These are phyloP conservation scores for Galeopterus variegatus DNA, from an alignment of 2,113 vertebrate species.

Conservation along the genomic window DNA sequence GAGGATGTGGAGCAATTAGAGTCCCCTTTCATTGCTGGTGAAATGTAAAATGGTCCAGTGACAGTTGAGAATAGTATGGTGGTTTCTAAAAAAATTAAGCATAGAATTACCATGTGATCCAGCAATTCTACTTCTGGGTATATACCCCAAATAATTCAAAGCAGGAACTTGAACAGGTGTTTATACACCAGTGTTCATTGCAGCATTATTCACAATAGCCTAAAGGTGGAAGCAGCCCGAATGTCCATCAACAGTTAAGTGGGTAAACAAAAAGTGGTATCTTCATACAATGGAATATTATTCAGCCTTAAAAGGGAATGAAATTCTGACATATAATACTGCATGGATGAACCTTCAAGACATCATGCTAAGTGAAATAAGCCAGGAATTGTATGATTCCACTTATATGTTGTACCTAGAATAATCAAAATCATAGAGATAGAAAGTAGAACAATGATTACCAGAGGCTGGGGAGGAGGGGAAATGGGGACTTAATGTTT, in stretches of 20 bases:
- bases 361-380: not conserved
- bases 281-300: not conserved
- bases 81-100: not conserved
- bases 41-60: not conserved
- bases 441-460: constrained; percentile 3
- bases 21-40: not conserved
- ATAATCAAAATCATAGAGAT: not conserved
- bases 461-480: not conserved
- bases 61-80: not conserved
- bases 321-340: not conserved
- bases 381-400: not conserved
- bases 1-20: not conserved
- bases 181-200: not conserved
- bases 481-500: not conserved
- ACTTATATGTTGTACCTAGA: not conserved
- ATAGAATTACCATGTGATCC: constrained; percentile 17
- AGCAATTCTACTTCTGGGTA: not conserved
- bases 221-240: not conserved
- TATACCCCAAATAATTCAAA: constrained; percentile 3
- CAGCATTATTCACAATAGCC: not conserved
- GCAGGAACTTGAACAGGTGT: not conserved
- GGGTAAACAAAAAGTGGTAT: not conserved
- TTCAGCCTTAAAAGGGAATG: not conserved
- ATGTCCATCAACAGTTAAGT: not conserved
- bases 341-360: not conserved